These are phyloP conservation scores for Oreochromis mossambicus DNA, from an alignment of 2,797 vertebrate genomes.

Conservation along the genomic window DNA sequence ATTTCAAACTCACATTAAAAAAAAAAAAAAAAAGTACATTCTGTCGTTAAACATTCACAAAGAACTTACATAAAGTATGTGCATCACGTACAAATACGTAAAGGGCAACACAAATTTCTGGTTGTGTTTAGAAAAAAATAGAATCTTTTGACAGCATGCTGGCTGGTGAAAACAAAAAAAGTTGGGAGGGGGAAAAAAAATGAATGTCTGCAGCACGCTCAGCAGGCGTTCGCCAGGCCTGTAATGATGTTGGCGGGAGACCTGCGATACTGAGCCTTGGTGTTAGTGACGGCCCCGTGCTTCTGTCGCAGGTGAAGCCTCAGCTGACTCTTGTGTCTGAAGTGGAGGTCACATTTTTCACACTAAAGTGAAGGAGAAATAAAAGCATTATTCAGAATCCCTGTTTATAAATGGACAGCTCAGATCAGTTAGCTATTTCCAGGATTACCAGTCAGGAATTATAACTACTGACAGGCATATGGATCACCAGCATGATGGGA, in stretches of 20 bases:
- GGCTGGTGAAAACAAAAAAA: neutral
- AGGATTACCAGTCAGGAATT: slow-evolving; percentile 22
- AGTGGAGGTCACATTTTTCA: slow-evolving; percentile 96
- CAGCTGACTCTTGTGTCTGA: slow-evolving; percentile 98
- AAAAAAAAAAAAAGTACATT: slow-evolving; percentile 46
- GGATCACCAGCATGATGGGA: slow-evolving; percentile 15
- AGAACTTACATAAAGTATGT: slow-evolving; percentile 36
- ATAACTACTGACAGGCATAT: slow-evolving; percentile 36
- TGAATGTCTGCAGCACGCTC: slow-evolving; percentile 39
- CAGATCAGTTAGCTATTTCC: neutral
- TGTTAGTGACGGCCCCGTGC: slow-evolving; percentile 94
- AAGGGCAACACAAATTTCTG: slow-evolving; percentile 16
- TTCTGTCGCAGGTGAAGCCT: slow-evolving; percentile 95
- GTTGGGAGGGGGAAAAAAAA: neutral
- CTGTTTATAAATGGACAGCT: neutral
- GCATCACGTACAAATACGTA: slow-evolving; percentile 51
- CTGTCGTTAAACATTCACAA: slow-evolving; percentile 52
- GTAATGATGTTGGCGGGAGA: slow-evolving; percentile 68
- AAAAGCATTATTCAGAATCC: neutral
- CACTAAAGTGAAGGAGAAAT: slow-evolving; percentile 73
- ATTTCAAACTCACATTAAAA: slow-evolving; percentile 51
- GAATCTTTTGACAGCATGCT: neutral
- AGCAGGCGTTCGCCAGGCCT: slow-evolving; percentile 80
- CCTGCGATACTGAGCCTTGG: slow-evolving; percentile 88
- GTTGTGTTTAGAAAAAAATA: slow-evolving; percentile 40